Evolutionary conservation across 2,888 invertebrate species (phyloP).

Genomic region (Ormyrus nitidulus): DNA sequence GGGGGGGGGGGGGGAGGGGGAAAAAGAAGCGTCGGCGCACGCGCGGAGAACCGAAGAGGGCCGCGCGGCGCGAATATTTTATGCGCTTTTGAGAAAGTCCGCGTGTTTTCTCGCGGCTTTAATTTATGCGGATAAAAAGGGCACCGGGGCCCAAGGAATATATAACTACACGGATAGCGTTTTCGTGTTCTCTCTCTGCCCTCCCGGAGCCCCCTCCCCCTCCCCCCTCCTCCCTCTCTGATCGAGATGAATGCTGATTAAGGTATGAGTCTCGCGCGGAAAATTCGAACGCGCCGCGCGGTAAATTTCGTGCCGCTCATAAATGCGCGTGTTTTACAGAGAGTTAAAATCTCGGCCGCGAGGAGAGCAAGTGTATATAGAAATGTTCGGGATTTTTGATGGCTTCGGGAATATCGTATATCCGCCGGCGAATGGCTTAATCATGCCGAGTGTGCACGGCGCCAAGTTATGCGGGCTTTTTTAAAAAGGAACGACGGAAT

Average conservation of each 20-base stretch:
- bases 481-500: too few species aligned
- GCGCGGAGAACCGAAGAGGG: neutral
- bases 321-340: constrained; percentile 11
- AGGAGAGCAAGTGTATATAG: neutral
- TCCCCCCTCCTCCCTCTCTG: too few species aligned
- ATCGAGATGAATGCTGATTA: constrained; percentile 56
- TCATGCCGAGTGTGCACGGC: too few species aligned
- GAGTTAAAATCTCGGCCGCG: constrained; percentile 8
- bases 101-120: constrained; percentile 42
- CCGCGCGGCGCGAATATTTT: constrained; percentile 29
- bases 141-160: neutral
- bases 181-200: constrained; percentile 46
- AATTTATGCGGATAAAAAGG: constrained; percentile 49
- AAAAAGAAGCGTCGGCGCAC: constrained; percentile 6
- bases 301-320: constrained; percentile 30
- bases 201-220: too few species aligned
- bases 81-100: constrained; percentile 43
- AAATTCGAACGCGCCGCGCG: constrained; percentile 37
- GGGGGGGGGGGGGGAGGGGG: neutral
- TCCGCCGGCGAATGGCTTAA: too few species aligned
- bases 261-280: neutral
- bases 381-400: neutral
- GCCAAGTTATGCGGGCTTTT: too few species aligned
- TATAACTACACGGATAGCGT: constrained; percentile 12
- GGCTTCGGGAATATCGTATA: neutral